Evolutionary conservation across 2,797 vertebrate genomes (phyloP).

Genomic region (Petrocephalus schoutedeni): DNA sequence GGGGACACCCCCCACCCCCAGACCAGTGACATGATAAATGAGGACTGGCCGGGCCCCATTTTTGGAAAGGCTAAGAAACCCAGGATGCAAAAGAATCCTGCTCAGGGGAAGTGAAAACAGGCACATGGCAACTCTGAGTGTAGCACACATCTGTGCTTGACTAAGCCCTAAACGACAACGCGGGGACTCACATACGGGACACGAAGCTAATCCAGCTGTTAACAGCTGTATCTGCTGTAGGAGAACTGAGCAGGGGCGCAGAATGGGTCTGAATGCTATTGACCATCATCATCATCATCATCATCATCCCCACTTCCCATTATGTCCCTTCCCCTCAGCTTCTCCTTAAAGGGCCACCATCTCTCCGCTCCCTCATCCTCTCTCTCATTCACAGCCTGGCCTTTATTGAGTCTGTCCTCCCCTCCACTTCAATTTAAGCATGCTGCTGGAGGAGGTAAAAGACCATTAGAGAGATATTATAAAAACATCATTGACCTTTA

Average conservation of each 20-base stretch:
- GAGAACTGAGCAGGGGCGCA: neutral
- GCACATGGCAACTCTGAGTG: neutral
- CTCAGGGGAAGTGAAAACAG: neutral
- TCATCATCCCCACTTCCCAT: neutral
- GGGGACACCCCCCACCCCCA: neutral
- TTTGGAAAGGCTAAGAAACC: neutral
- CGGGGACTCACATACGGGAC: neutral
- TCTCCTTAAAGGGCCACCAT: neutral
- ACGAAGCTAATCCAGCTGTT: neutral
- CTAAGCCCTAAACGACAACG: neutral
- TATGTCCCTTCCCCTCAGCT: neutral
- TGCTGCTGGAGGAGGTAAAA: neutral
- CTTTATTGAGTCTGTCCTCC: neutral
- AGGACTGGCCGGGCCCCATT: neutral
- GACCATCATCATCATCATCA: neutral
- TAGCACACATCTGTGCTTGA: neutral
- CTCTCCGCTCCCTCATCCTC: neutral
- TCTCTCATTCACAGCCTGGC: neutral
- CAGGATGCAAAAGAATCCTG: neutral
- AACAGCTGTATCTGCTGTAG: neutral
- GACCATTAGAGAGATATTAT: slow-evolving; percentile 54
- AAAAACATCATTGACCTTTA: slow-evolving; percentile 71
- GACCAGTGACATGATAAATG: neutral
- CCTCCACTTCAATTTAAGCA: slow-evolving; percentile 15
- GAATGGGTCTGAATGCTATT: neutral